Base-by-base conservation (phyloP, 1,140 invertebrate species). In the Pygmarrhopalites habei region DNA sequence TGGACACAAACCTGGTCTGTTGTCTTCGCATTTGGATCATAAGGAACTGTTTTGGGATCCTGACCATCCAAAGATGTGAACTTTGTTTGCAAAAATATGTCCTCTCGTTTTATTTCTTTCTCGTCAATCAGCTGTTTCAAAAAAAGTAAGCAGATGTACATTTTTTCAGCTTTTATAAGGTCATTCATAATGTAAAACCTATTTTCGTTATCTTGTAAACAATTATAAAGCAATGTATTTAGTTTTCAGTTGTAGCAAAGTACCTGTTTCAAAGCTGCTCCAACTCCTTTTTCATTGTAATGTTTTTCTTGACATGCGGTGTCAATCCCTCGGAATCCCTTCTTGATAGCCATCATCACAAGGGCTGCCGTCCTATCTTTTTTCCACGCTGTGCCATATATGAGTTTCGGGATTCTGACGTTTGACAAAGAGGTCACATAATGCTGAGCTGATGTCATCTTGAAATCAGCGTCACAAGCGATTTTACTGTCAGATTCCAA, bases 381-480 rank as follows among this genome's bases (percentile, higher is more conserved):
- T 30, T 70, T 70, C 69, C 69, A 70, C 1, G 69, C 69, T 12
- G 65, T 67, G n/a, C 69, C 69, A 49, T 70, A 70, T 15, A 70
- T 67, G 1, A 70, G 19, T 59, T 51, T 67, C 4, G 69, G 69
- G 56, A 70, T 70, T 43, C 60, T 32, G 1, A 67, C 58, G 5
- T 58, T 52, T 2, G 63, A 28, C 2, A 65, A 52, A 25, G 55
- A 61, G 17, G 15, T 64, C 4, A 68, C 55, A 29, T 51, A 62
- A 47, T 68, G 66, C 19, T 46, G 44, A 46, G 44, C n/a, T n/a
- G n/a, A n/a, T n/a, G n/a, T n/a, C n/a, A n/a, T n/a, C n/a, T n/a
- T n/a, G n/a, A n/a, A n/a, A n/a, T n/a, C n/a, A n/a, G n/a, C n/a
- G n/a, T n/a, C n/a, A n/a, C n/a, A n/a, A n/a, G n/a, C n/a, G n/a